phyloP scores from a whole-genome alignment of 1,140 invertebrate genomes.

The Eriocheir sinensis region DNA sequence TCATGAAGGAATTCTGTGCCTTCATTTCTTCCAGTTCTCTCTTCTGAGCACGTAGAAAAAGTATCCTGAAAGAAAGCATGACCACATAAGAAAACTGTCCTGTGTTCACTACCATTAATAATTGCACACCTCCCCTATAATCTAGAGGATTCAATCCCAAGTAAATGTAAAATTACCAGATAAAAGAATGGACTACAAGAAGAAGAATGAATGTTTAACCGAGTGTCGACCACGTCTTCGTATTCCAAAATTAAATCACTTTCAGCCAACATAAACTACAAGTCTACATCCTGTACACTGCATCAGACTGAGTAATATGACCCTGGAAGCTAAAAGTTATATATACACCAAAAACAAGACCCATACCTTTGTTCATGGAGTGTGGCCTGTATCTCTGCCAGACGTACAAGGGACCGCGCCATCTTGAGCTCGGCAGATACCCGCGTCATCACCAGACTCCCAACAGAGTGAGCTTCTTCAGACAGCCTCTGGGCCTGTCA shows the following conservation, averaged over 20 bases:
- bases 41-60: constrained; percentile 80
- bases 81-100: not conserved
- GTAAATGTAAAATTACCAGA: no score
- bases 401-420: constrained; percentile 94
- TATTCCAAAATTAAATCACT: no score
- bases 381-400: constrained; percentile 98
- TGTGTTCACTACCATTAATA: not conserved
- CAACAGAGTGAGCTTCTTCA: constrained; percentile 92
- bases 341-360: not conserved
- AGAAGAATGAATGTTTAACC: no score
- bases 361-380: constrained; percentile 96
- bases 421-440: constrained; percentile 97
- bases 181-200: no score
- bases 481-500: constrained; percentile 90
- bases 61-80: constrained; percentile 77
- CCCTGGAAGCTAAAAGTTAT: constrained; percentile 30
- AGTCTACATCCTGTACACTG: no score
- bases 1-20: constrained; percentile 95
- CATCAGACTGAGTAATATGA: not conserved
- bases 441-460: constrained; percentile 94
- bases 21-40: constrained; percentile 85
- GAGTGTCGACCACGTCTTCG: no score
- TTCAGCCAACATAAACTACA: no score
- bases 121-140: no score
- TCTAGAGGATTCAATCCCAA: no score